Conservation (phyloP, 2,888 invertebrate species). For the Lasius platythorax region DNA sequence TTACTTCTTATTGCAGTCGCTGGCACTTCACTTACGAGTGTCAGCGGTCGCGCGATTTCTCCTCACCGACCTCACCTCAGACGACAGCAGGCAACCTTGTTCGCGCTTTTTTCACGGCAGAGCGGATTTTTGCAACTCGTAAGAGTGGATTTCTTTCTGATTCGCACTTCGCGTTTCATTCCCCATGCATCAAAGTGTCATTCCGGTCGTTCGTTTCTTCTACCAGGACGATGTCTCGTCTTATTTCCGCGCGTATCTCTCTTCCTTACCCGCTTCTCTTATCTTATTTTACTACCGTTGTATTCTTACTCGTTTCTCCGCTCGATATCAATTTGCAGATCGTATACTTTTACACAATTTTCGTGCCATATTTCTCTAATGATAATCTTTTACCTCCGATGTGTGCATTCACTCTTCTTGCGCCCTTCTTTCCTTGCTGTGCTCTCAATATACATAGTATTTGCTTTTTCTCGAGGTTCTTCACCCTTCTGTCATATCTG, state of each 20-base stretch:
- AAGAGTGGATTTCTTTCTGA: conserved; percentile 47
- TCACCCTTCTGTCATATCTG: conserved; percentile 37
- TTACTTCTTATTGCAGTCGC: conserved; percentile 39
- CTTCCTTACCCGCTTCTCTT: no score
- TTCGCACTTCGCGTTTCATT: conserved; percentile 18
- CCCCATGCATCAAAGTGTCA: conserved; percentile 40
- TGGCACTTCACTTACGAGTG: conserved; percentile 39
- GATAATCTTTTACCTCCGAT: neutral
- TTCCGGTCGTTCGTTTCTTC: conserved; percentile 28
- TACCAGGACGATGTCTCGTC: neutral
- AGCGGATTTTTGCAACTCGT: conserved; percentile 34
- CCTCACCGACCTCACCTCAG: conserved; percentile 31
- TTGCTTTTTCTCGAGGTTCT: conserved; percentile 42
- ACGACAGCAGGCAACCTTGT: conserved; percentile 38
- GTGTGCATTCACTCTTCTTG: neutral
- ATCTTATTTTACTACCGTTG: neutral
- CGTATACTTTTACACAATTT: neutral
- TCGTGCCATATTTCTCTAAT: neutral
- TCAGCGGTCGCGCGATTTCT: conserved; percentile 46
- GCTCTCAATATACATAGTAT: conserved; percentile 18
- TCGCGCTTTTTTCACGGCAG: conserved; percentile 27
- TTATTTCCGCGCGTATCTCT: conserved; percentile 26
- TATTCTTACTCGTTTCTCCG: neutral
- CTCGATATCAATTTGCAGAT: conserved; percentile 25
- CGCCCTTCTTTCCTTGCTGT: neutral